phyloP scores from a whole-genome alignment of 2,797 vertebrate species.

The Coendou prehensilis region DNA sequence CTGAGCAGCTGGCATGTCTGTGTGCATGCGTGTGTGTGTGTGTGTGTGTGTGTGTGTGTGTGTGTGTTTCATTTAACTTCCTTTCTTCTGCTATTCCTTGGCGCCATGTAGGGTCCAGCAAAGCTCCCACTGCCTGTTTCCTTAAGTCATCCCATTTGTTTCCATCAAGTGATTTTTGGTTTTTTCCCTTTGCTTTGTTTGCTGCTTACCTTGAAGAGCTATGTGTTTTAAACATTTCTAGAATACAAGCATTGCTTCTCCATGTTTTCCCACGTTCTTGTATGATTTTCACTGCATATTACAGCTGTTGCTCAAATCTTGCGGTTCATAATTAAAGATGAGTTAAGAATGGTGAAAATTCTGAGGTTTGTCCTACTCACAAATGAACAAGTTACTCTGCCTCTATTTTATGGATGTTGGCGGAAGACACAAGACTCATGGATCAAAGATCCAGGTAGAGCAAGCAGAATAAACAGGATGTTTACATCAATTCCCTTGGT shows the following conservation, averaged over 20 bases:
- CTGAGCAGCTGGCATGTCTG: background rate
- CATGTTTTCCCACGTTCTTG: background rate
- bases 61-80: background rate
- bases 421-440: background rate
- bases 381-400: background rate
- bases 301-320: background rate
- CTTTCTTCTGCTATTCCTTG: background rate
- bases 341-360: background rate
- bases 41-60: too few relatives aligned
- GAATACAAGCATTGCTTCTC: background rate
- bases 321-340: background rate
- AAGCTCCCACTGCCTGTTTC: background rate
- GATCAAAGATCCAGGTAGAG: background rate
- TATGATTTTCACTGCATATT: background rate
- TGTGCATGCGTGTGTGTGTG: too few relatives aligned
- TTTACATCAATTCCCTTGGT: background rate
- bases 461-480: background rate
- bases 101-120: background rate
- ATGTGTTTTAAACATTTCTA: background rate
- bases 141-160: background rate
- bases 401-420: background rate
- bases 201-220: background rate
- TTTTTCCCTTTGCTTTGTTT: background rate
- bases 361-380: background rate
- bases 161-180: too few relatives aligned